A percentile compares a stretch with the other conserved stretches of the same genome.
Evolutionary conservation across 2,888 invertebrate genomes (phyloP).

Genomic region (Dorcus hopei): DNA sequence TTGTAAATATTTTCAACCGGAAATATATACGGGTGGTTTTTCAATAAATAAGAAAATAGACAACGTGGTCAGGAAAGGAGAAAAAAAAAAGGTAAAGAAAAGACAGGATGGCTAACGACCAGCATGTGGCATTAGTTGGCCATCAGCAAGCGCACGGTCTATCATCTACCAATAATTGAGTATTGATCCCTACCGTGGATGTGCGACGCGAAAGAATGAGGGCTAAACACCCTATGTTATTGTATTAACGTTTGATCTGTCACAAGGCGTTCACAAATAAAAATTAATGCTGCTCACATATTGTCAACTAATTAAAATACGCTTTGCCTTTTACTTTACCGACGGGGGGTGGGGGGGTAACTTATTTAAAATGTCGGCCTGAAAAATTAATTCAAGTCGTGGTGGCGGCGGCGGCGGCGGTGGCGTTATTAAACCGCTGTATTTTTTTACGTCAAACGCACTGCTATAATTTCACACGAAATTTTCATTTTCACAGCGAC

Average conservation of each 20-base stretch:
- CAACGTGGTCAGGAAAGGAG: background rate
- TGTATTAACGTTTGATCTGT: constrained; percentile 32
- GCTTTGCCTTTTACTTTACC: too few relatives aligned
- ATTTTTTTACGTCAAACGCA: constrained; percentile 6
- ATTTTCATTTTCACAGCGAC: background rate
- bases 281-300: background rate
- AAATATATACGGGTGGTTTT: background rate
- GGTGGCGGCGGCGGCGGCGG: too few relatives aligned
- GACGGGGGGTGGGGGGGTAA: background rate
- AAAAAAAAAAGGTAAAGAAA: constrained; percentile 18
- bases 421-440: too few relatives aligned
- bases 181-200: constrained; percentile 48
- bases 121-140: constrained; percentile 43
- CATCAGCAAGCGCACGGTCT: constrained; percentile 45
- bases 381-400: constrained; percentile 7
- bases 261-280: constrained; percentile 16
- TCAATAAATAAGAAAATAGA: constrained; percentile 2
- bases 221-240: constrained; percentile 27
- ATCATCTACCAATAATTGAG: constrained; percentile 51
- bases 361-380: constrained; percentile 21
- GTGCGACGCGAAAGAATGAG: constrained; percentile 23
- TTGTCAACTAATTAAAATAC: too few relatives aligned
- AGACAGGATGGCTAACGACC: constrained; percentile 44
- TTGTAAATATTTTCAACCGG: too few relatives aligned
- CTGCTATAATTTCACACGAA: too few relatives aligned